These are phyloP conservation scores for Cyrtodaria siliqua DNA, from an alignment of 2,888 invertebrate species.

Conservation along the genomic window DNA sequence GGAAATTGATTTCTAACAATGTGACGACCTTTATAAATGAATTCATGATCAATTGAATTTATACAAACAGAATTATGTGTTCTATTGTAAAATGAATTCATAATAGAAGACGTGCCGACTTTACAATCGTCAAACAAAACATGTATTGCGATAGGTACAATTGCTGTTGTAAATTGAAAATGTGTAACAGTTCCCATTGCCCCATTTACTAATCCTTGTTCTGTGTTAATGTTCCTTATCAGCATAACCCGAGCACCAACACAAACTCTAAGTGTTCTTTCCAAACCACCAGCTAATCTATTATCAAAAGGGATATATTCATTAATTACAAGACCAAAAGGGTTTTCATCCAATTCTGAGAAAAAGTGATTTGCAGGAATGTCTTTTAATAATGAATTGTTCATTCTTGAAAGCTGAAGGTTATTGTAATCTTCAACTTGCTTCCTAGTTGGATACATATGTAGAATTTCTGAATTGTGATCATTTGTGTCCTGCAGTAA, in stretches of 20 bases:
- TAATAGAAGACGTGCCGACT: slow-evolving; percentile 14
- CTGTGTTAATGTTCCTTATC: slow-evolving; percentile 36
- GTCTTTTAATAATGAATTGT: neutral
- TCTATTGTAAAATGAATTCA: too few species aligned
- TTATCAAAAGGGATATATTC: slow-evolving; percentile 8
- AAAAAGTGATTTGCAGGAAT: slow-evolving; percentile 27
- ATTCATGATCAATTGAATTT: slow-evolving; percentile 8
- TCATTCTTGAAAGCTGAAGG: neutral
- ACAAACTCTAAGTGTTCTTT: slow-evolving; percentile 5
- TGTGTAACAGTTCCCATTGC: slow-evolving; percentile 28
- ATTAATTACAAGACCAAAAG: slow-evolving; percentile 22
- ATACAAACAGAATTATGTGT: slow-evolving; percentile 11
- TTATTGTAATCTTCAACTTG: slow-evolving; percentile 20
- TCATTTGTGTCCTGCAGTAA: neutral
- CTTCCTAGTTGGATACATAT: slow-evolving; percentile 22
- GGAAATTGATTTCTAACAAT: slow-evolving; percentile 48
- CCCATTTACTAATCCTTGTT: slow-evolving; percentile 47
- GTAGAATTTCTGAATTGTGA: slow-evolving; percentile 6
- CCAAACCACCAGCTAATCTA: slow-evolving; percentile 19
- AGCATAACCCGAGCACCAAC: slow-evolving; percentile 44
- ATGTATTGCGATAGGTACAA: slow-evolving; percentile 7
- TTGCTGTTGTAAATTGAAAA: neutral
- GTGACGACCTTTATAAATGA: slow-evolving; percentile 11
- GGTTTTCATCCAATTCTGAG: slow-evolving; percentile 16
- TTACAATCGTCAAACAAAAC: slow-evolving; percentile 39